Percentiles rank a stretch among this genome's conserved stretches.
Conservation (phyloP, 2,113 vertebrate species). For the Coturnix japonica region DNA sequence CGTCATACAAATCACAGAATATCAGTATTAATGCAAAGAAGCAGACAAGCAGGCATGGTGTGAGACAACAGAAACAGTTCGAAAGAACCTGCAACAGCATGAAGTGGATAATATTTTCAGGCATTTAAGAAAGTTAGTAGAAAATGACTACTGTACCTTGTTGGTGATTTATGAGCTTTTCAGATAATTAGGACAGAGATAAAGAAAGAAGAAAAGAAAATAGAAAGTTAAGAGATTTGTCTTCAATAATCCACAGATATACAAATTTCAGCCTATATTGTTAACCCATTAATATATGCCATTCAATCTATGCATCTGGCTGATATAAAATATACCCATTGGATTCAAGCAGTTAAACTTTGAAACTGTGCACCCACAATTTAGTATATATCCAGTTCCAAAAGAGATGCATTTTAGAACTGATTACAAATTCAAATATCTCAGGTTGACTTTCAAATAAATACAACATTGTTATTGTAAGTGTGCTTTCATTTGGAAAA, state of each 20-base stretch:
- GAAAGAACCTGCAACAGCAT: background rate
- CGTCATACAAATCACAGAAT: background rate
- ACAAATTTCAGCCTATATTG: background rate
- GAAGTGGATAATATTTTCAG: background rate
- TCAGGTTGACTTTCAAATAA: conserved; percentile 77
- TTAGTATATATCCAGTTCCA: conserved; percentile 33
- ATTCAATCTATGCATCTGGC: background rate
- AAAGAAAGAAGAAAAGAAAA: conserved; percentile 68
- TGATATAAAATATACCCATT: background rate
- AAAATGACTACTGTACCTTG: conserved; percentile 76
- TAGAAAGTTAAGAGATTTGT: conserved; percentile 58
- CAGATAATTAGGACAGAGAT: conserved; percentile 64
- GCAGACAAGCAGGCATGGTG: background rate
- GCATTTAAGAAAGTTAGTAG: conserved; percentile 52
- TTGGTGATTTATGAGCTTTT: conserved; percentile 74
- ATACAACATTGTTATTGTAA: conserved; percentile 83
- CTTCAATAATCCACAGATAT: conserved; percentile 43
- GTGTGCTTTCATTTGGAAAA: conserved; percentile 77
- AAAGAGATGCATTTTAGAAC: conserved; percentile 43
- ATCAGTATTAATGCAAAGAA: background rate
- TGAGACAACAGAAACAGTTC: background rate
- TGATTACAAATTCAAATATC: conserved; percentile 74
- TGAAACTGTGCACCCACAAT: conserved; percentile 13
- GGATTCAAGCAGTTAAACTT: conserved; percentile 32
- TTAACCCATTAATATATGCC: background rate